Conservation (phyloP, 1,140 invertebrate genomes). For the Panagrolaimus sp. region DNA sequence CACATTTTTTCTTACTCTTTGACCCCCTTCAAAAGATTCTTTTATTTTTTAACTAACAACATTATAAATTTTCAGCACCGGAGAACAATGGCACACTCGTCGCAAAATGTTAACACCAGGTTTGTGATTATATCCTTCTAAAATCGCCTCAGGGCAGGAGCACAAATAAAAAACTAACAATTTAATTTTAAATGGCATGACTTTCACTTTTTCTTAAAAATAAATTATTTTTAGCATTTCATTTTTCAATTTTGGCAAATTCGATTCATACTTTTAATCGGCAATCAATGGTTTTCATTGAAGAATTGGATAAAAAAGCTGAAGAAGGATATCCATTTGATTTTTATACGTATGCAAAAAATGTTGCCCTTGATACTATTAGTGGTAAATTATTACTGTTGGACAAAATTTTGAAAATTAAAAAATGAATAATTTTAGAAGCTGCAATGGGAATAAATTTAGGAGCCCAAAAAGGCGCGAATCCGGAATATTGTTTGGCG, state of each 20-base stretch:
- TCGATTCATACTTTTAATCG: slow-evolving; percentile 76
- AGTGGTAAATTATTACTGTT: slow-evolving; percentile 64
- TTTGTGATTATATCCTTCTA: too few relatives aligned
- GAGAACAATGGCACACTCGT: slow-evolving; percentile 72
- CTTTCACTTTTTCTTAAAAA: too few relatives aligned
- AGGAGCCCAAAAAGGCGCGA: slow-evolving; percentile 68
- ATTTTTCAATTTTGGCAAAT: slow-evolving; percentile 78
- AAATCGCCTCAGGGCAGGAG: too few relatives aligned
- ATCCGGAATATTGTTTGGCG: slow-evolving; percentile 72
- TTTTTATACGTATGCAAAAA: slow-evolving; percentile 72
- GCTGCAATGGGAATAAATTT: slow-evolving; percentile 76
- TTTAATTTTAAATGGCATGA: too few relatives aligned
- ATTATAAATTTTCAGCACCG: slow-evolving; percentile 66
- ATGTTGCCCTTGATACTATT: slow-evolving; percentile 80
- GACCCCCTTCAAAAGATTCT: too few relatives aligned
- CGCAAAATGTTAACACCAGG: slow-evolving; percentile 78
- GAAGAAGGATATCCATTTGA: slow-evolving; percentile 67
- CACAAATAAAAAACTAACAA: too few relatives aligned
- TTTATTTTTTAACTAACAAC: too few relatives aligned
- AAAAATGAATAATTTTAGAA: too few relatives aligned
- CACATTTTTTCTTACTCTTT: too few relatives aligned
- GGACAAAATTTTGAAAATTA: too few relatives aligned
- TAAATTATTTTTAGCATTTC: slow-evolving; percentile 67
- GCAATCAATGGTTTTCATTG: slow-evolving; percentile 64
- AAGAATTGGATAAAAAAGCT: slow-evolving; percentile 64